These are phyloP conservation scores for Cerceris rybyensis DNA, from an alignment of 2,888 invertebrate species.

Conservation along the genomic window DNA sequence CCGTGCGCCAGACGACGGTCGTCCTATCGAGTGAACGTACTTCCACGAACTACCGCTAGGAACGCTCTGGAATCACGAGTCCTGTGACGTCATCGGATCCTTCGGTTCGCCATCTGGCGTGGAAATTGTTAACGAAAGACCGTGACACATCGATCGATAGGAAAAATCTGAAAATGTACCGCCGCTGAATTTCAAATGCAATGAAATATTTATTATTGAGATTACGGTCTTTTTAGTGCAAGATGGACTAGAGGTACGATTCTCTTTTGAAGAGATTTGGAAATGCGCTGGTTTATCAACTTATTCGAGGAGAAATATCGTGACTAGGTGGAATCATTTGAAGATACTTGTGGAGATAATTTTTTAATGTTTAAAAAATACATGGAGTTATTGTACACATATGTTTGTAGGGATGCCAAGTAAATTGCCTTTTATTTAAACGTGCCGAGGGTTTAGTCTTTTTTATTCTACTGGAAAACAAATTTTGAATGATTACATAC, in stretches of 20 bases:
- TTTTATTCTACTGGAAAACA: too few relatives aligned
- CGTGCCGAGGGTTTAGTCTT: too few relatives aligned
- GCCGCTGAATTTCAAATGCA: conserved; percentile 16
- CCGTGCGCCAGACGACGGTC: conserved; percentile 63
- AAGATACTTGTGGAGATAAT: too few relatives aligned
- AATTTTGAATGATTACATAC: too few relatives aligned
- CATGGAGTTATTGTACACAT: too few relatives aligned
- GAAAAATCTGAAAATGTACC: neutral
- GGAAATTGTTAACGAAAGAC: neutral
- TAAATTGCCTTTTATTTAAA: too few relatives aligned
- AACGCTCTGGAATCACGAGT: conserved; percentile 52
- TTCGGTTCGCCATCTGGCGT: conserved; percentile 6
- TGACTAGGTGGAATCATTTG: too few relatives aligned
- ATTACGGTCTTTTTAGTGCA: neutral
- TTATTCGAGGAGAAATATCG: too few relatives aligned
- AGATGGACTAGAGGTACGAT: neutral
- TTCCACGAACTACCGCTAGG: conserved; percentile 61
- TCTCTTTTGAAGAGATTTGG: too few relatives aligned
- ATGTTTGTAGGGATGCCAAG: too few relatives aligned
- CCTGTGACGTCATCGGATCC: conserved; percentile 51
- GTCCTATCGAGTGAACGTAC: conserved; percentile 63
- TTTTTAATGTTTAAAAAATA: too few relatives aligned
- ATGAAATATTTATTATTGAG: neutral
- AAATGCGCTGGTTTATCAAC: too few relatives aligned
- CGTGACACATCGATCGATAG: conserved; percentile 25